phyloP scores from a whole-genome alignment of 1,140 invertebrate genomes.

The Zaprionus inermis region DNA sequence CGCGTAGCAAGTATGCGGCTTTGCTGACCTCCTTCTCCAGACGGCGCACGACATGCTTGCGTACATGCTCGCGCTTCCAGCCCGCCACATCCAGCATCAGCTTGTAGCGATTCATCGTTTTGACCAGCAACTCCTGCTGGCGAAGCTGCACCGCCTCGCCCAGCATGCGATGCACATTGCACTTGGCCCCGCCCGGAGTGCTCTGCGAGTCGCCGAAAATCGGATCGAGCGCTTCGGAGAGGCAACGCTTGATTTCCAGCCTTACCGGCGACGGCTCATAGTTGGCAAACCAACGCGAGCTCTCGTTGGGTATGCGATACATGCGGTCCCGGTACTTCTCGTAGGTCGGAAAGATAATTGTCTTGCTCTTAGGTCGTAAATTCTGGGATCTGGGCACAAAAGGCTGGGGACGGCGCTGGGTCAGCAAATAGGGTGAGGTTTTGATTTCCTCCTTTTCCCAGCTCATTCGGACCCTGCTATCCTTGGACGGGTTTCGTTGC shows the following conservation, averaged over 20 bases:
- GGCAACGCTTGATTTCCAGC: slow-evolving; percentile 26
- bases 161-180: slow-evolving; percentile 30
- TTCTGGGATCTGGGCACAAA: background rate
- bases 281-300: slow-evolving; percentile 32
- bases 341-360: slow-evolving; percentile 5
- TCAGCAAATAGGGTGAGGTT: slow-evolving; percentile 31
- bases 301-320: slow-evolving; percentile 25
- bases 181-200: background rate
- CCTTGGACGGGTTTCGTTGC: background rate
- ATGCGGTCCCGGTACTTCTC: slow-evolving; percentile 18
- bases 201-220: slow-evolving; percentile 5
- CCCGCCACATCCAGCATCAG: background rate
- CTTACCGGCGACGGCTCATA: slow-evolving; percentile 36
- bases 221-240: slow-evolving; percentile 13
- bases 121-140: slow-evolving; percentile 1
- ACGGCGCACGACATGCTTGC: slow-evolving; percentile 15
- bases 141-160: background rate
- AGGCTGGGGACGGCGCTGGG: slow-evolving; percentile 28
- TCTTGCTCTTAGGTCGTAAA: background rate
- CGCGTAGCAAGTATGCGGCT: slow-evolving; percentile 20
- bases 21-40: slow-evolving; percentile 48
- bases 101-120: slow-evolving; percentile 11
- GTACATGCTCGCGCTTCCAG: background rate
- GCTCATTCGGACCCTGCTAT: background rate
- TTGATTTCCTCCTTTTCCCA: background rate